Base-by-base conservation (phyloP, 1,140 invertebrate species). In the Calephelis virginiensis region DNA sequence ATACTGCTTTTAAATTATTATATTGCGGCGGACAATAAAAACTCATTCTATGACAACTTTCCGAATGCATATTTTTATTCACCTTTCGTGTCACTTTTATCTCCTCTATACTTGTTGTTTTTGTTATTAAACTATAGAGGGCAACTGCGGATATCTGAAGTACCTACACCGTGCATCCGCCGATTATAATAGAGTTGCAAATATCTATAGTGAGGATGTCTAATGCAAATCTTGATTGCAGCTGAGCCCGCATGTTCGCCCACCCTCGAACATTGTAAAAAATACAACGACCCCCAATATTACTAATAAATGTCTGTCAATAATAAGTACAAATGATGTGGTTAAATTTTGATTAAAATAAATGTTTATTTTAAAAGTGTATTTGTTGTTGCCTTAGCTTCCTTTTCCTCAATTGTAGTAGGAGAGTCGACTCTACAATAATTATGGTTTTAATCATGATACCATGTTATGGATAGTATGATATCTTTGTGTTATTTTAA, bases 241-340 rank as follows among this genome's bases (percentile, higher is more conserved):
- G 84, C 83, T 85, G 85, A 78, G 73, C 86, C 86, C 85, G 83
- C 85, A 87, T 87, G 67, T 37, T 74, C 73, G 82, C 83, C 85
- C 85, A 83, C 85, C 83, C 85, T 80, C 76, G 71, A 69, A 73
- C 73, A 72, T 72, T 73, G 77, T 71, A 74, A 77, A 77, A 79
- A 72, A 70, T 64, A n/a, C 12, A 13, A 64, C 68, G 40, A 63
- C 40, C 66, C 50, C 50, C 13, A 56, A 56, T 56, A 56, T 56
- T 28, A 43, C 7, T 43, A 56, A 56, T 56, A 28, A 56, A 53
- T 10, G 9, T 28, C 28, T 56, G 28, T 56, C 50, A 56, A 37
- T 56, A 56, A 56, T 56, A 28, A 53, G 17, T 53, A 56, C 28
- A 56, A 56, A 56, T 56, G 50, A 7, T 37, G 14, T 7, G 5